phyloP scores from a whole-genome alignment of 2,113 vertebrate genomes.

The Eurypyga helias region DNA sequence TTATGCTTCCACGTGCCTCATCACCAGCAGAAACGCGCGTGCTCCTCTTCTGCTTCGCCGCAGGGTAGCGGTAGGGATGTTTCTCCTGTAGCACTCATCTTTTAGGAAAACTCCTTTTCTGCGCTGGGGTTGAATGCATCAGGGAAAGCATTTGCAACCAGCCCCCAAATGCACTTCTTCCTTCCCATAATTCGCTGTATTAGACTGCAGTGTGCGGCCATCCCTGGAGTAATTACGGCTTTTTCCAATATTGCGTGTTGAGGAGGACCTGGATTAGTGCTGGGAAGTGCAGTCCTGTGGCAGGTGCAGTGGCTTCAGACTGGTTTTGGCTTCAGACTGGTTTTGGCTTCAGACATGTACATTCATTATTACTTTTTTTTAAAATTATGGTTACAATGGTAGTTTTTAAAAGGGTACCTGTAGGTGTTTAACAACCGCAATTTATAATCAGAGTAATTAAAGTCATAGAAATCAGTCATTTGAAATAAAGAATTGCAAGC shows the following conservation, averaged over 20 bases:
- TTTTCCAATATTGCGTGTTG: not conserved
- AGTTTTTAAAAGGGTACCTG: not conserved
- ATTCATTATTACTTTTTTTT: not conserved
- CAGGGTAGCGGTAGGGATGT: not conserved
- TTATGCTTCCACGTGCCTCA: not conserved
- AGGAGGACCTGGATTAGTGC: not conserved
- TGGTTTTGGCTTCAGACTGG: not conserved
- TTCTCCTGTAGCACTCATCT: not conserved
- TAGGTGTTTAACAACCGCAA: not conserved
- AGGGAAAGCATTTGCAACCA: not conserved
- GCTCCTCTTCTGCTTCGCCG: not conserved
- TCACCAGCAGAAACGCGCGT: rapidly evolving
- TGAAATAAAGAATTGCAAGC: not conserved
- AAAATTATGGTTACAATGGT: not conserved
- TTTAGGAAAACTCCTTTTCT: not conserved
- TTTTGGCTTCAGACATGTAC: too few relatives aligned
- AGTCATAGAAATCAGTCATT: not conserved
- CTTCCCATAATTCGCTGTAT: rapidly evolving
- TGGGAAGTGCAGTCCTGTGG: not conserved
- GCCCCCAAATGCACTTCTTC: not conserved
- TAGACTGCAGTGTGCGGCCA: not conserved
- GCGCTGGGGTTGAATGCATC: not conserved
- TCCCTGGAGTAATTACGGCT: not conserved
- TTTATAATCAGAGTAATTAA: not conserved
- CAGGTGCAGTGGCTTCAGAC: not conserved